These are phyloP conservation scores for Apostichopus californicus DNA, from an alignment of 35 echinoderm and acorn worm species.

Conservation along the genomic window DNA sequence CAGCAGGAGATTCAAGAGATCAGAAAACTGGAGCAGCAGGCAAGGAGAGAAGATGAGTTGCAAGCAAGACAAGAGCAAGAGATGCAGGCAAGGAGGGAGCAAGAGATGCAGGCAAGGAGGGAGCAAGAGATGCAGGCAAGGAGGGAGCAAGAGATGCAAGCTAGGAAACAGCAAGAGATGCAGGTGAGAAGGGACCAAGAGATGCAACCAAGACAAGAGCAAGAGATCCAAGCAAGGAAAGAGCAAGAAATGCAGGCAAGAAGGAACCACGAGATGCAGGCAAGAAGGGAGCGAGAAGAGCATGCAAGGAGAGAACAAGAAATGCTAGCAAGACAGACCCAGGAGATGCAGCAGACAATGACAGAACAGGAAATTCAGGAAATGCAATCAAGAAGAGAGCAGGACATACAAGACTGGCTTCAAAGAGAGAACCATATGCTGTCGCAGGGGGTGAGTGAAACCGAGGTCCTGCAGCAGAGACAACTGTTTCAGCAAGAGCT, in stretches of 20 bases:
- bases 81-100: not conserved
- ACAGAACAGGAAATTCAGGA: not conserved
- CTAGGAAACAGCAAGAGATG: not conserved
- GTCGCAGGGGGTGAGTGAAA: conserved; percentile 3
- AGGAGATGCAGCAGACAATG: not conserved
- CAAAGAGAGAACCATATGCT: conserved; percentile 2
- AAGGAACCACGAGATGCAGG: not conserved
- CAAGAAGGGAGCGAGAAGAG: not conserved
- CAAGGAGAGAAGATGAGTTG: not conserved
- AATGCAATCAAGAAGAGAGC: not conserved
- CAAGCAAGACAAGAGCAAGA: conserved; percentile 28
- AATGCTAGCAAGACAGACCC: not conserved
- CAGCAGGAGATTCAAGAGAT: not conserved
- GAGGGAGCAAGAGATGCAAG: not conserved
- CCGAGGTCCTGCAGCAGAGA: conserved; percentile 7
- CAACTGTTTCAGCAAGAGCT: conserved; percentile 25
- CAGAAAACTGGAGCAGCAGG: not conserved
- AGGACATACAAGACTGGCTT: conserved; percentile 29
- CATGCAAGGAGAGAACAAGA: not conserved
- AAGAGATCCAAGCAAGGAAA: not conserved
- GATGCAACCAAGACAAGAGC: not conserved
- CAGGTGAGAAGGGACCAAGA: conserved; percentile 7
- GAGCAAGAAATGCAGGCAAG: conserved; percentile 6
- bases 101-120: conserved; percentile 5
- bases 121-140: not conserved